Evolutionary conservation across 2,113 vertebrate species (phyloP).

Genomic region (Emydura subglobosa): DNA sequence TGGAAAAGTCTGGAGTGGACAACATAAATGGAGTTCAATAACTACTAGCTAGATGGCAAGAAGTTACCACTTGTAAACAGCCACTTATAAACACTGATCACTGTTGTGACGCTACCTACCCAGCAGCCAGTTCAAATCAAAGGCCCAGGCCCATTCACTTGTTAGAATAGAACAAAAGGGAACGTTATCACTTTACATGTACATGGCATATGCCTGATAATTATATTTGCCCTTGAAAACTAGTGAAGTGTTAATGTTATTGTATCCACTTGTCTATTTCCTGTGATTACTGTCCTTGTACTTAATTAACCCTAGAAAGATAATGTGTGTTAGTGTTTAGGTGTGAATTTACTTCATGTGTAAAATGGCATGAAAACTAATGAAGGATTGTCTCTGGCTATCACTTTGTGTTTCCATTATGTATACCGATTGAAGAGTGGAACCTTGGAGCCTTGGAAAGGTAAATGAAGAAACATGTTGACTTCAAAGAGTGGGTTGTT

Average conservation of each 20-base stretch:
- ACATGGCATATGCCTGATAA: not conserved
- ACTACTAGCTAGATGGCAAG: not conserved
- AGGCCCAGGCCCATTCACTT: not conserved
- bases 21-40: not conserved
- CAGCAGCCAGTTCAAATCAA: not conserved
- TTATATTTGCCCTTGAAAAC: not conserved
- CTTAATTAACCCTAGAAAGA: not conserved
- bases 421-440: not conserved
- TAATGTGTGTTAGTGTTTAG: not conserved
- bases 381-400: not conserved
- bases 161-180: not conserved
- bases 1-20: not conserved
- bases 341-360: too few relatives aligned
- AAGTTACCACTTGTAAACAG: not conserved
- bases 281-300: not conserved
- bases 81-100: not conserved
- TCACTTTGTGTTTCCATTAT: not conserved
- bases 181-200: not conserved
- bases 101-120: not conserved
- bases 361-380: too few relatives aligned
- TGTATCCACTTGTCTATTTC: not conserved
- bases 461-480: not conserved
- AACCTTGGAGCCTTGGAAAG: not conserved
- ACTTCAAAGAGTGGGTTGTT: not conserved
- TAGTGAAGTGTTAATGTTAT: not conserved